Conservation (phyloP, 2,888 invertebrate species). For the Tipula confusa region DNA sequence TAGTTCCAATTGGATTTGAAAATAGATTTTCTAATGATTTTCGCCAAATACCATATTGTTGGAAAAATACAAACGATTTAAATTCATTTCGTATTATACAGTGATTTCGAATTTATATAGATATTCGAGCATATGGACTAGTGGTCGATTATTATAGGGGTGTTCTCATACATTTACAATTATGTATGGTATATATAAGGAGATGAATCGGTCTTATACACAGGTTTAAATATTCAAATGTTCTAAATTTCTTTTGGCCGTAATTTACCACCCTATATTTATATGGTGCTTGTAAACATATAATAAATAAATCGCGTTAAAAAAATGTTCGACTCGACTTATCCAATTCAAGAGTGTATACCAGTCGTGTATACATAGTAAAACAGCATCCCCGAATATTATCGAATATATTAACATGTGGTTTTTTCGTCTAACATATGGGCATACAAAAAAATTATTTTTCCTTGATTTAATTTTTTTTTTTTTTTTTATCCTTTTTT, state of each 20-base stretch:
- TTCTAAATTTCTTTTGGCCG: background rate
- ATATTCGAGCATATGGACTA: slow-evolving; percentile 40
- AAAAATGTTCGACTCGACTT: background rate
- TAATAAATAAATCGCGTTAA: background rate
- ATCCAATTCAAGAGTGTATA: background rate
- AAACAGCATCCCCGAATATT: background rate
- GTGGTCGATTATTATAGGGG: slow-evolving; percentile 38
- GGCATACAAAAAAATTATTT: background rate
- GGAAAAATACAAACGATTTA: background rate
- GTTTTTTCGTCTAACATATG: background rate
- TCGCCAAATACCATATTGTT: background rate
- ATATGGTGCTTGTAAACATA: background rate
- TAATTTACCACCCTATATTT: background rate
- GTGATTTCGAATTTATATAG: too few relatives aligned
- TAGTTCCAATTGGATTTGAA: slow-evolving; percentile 4
- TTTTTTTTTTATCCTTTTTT: background rate
- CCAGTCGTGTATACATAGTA: too few relatives aligned
- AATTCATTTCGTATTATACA: background rate
- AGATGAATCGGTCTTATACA: background rate
- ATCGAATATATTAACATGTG: background rate
- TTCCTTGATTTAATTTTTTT: background rate
- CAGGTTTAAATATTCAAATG: slow-evolving; percentile 4
- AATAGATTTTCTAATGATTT: background rate
- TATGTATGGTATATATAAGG: background rate
- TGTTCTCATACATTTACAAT: too few relatives aligned